phyloP scores from a whole-genome alignment of 2,797 vertebrate genomes.

The Centropyge bicolor region DNA sequence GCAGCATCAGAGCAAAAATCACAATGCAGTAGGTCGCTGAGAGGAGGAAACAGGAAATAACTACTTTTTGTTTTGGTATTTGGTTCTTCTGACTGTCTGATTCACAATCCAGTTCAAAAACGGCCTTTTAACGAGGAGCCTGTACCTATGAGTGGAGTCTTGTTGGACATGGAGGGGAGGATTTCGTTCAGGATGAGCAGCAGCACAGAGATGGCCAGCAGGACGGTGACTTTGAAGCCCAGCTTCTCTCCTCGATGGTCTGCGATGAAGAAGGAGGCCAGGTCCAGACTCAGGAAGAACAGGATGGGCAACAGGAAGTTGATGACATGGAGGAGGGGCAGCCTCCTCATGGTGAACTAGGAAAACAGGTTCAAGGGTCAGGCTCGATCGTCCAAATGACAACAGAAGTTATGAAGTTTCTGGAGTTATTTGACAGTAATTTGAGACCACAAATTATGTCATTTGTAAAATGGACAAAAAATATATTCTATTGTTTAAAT shows the following conservation, averaged over 20 bases:
- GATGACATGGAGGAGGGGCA: conserved; percentile 84
- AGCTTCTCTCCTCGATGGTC: conserved; percentile 85
- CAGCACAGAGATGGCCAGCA: conserved; percentile 88
- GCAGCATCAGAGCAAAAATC: conserved; percentile 86
- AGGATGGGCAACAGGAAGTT: conserved; percentile 88
- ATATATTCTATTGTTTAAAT: neutral
- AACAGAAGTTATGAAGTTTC: neutral
- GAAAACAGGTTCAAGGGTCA: conserved; percentile 13
- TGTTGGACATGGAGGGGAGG: conserved; percentile 87
- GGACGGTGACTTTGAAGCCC: conserved; percentile 88
- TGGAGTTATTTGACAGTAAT: too few relatives aligned
- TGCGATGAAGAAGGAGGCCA: conserved; percentile 85
- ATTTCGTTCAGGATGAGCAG: conserved; percentile 89
- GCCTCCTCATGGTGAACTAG: conserved; percentile 85
- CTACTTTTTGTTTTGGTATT: neutral
- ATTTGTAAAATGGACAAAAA: neutral
- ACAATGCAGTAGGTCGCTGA: conserved; percentile 87
- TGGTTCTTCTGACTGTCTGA: neutral
- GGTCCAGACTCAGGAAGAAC: conserved; percentile 86
- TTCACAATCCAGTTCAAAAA: neutral
- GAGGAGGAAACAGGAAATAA: conserved; percentile 6
- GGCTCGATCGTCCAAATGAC: neutral
- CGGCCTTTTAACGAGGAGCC: too few relatives aligned
- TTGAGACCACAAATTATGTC: too few relatives aligned
- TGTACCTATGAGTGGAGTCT: conserved; percentile 87